Evolutionary conservation across 2,113 vertebrate species (phyloP).

Genomic region (Aleadryas rufinucha): DNA sequence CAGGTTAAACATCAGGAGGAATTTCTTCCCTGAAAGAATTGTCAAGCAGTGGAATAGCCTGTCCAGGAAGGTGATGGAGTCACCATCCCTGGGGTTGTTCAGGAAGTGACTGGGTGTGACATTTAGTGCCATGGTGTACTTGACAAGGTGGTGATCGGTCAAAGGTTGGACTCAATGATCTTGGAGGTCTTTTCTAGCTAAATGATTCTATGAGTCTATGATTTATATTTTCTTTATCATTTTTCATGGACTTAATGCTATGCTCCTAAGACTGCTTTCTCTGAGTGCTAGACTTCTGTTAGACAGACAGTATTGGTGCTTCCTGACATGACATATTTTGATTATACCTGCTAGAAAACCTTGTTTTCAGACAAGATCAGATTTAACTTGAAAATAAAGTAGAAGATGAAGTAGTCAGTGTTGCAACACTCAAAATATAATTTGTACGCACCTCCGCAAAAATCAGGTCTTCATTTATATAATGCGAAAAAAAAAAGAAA

Average conservation of each 20-base stretch:
- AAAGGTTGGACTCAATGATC: neutral
- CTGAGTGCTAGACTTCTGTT: neutral
- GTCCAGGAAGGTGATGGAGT: neutral
- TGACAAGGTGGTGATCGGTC: neutral
- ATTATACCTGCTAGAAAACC: neutral
- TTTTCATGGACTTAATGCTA: neutral
- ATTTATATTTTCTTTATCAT: neutral
- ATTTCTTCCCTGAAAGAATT: neutral
- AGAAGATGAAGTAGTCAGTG: neutral
- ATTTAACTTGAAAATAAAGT: neutral
- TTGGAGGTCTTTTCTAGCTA: neutral
- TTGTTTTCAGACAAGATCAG: neutral
- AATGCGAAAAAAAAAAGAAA: neutral
- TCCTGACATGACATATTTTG: neutral
- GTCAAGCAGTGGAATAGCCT: neutral
- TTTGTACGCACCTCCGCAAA: neutral
- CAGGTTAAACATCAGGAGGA: neutral
- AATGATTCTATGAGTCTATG: neutral
- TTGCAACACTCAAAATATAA: neutral
- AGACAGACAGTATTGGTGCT: neutral
- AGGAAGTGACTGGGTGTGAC: neutral
- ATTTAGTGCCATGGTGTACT: neutral
- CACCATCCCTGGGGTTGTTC: neutral
- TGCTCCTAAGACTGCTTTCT: neutral
- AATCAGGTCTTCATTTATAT: neutral